Percentiles rank a stretch among this genome's conserved stretches.
phyloP scores from a whole-genome alignment of 2,797 vertebrate species.

The Hybognathus amarus region DNA sequence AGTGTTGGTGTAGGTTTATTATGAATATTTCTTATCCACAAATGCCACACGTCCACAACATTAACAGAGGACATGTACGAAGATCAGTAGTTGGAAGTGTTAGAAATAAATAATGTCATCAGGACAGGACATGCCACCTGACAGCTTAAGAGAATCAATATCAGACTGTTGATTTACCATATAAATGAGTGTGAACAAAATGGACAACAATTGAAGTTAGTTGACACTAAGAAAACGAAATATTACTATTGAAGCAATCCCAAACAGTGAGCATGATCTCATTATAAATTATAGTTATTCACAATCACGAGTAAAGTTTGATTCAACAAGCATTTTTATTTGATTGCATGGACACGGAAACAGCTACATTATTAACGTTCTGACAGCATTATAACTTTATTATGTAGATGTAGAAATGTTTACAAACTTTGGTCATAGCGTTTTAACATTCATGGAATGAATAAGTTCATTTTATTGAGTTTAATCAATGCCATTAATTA shows the following conservation, averaged over 20 bases:
- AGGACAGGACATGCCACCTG: background rate
- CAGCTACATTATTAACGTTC: background rate
- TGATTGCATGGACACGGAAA: background rate
- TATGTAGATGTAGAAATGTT: background rate
- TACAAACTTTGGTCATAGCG: background rate
- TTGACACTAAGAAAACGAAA: background rate
- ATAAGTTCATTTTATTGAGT: background rate
- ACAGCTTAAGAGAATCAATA: background rate
- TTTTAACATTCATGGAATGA: background rate
- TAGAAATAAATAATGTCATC: background rate
- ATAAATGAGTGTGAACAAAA: background rate
- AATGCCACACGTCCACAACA: background rate
- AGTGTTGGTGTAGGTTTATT: background rate
- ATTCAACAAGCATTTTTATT: background rate
- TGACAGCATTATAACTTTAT: background rate
- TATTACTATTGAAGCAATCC: background rate
- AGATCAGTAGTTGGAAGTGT: background rate
- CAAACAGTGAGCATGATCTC: background rate
- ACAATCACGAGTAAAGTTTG: background rate
- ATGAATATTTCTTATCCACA: background rate
- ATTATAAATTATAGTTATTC: background rate
- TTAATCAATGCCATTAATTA: background rate
- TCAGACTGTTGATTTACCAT: background rate
- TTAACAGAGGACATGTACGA: background rate
- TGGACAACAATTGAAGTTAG: background rate